Evolutionary conservation across 1,140 invertebrate genomes (phyloP).

Genomic region (Philopotamus ludificatus): DNA sequence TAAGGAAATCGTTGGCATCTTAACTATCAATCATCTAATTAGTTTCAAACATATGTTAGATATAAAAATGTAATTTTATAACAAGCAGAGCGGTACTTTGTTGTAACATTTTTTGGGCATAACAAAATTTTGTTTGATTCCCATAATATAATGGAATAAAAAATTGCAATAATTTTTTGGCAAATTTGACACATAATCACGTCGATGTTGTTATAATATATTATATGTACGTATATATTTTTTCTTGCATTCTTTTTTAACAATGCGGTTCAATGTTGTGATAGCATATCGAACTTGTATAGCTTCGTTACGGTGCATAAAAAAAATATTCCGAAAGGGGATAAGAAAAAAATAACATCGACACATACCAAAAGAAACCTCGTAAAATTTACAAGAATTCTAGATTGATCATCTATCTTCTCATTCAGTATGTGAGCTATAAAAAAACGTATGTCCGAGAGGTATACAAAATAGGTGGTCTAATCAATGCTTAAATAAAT

Average conservation of each 20-base stretch:
- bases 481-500: background rate
- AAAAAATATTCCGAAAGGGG: conserved; percentile 30
- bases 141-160: background rate
- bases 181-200: background rate
- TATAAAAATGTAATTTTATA: conserved; percentile 27
- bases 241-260: conserved; percentile 13
- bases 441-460: too few relatives aligned
- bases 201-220: conserved; percentile 9
- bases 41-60: conserved; percentile 28
- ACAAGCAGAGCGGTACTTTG: conserved; percentile 17
- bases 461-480: too few relatives aligned
- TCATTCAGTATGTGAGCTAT: conserved; percentile 14
- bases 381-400: conserved; percentile 37
- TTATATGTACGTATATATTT: conserved; percentile 13
- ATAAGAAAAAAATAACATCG: conserved; percentile 33
- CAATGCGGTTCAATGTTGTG: conserved; percentile 24
- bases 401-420: conserved; percentile 40
- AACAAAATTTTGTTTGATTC: conserved; percentile 9
- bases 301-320: conserved; percentile 28
- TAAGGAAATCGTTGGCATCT: conserved; percentile 29
- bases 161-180: background rate
- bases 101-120: conserved; percentile 12
- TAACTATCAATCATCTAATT: conserved; percentile 24
- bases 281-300: conserved; percentile 31
- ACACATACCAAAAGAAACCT: conserved; percentile 34